Base-by-base conservation (phyloP, 2,888 invertebrate species). In the Sesamia inferens region DNA sequence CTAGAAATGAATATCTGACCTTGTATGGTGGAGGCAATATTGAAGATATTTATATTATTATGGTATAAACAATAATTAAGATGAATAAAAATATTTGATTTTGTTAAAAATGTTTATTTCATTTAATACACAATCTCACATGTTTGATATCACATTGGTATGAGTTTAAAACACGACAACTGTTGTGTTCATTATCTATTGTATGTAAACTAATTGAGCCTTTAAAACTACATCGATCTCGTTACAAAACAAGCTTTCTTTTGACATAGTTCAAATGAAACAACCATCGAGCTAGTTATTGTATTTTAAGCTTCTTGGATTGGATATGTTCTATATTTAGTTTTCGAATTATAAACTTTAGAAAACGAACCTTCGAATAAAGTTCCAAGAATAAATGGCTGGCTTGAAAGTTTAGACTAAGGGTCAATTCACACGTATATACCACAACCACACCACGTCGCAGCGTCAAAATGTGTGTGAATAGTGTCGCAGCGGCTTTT, bases 111-210 rank as follows among this genome's bases (percentile, higher is more conserved):
- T 48, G 47, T 81, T 62, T 74, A 72, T 72, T 81, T 74, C 7
- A 73, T 68, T 74, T 68, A 1, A 24, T 70, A 78, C 44, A 74
- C 68, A 78, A 81, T 81, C 74, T 81, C 78, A 81, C 74, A 69
- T 51, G 65, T 74, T 42, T 57, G 22, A 47, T 81, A 81, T 81
- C 81, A 81, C 77, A 62, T 54, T 57, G 22, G 64, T 16, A 42
- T 44, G 13, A 65, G 10, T 59, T 64, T 22, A 57, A 6, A 59
- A 78, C 13, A 78, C 42, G 11, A 47, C 48, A 66, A 57, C n/a
- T 63, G 19, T 19, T 16, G 16, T 48, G 47, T 54, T 58, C 2
- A 31, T 61, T 13, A n/a, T 64, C 39, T 24, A 58, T 22, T 11
- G 55, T 14, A 55, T 51, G 13, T 44, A n/a, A 31, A 47, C 55